Percentiles rank a stretch among this genome's conserved stretches.
phyloP scores from a whole-genome alignment of 2,797 vertebrate genomes.

The Acropternis orthonyx region DNA sequence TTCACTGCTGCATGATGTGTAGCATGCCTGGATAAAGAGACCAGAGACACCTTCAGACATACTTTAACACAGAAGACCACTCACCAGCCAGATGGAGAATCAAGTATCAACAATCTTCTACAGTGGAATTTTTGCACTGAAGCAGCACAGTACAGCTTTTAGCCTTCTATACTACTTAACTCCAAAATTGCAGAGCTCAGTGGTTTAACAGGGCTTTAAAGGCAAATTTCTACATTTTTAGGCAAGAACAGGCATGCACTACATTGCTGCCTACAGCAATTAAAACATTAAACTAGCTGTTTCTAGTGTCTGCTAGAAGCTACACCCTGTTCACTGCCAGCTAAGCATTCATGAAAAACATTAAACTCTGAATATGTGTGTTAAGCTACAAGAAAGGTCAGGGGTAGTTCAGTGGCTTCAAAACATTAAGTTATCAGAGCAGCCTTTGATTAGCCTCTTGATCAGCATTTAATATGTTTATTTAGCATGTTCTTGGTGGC shows the following conservation, averaged over 20 bases:
- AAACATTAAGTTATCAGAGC: background rate
- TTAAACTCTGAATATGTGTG: rapidly evolving
- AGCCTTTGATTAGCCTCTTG: background rate
- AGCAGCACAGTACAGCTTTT: background rate
- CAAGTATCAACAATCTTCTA: background rate
- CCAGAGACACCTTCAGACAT: background rate
- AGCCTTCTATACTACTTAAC: background rate
- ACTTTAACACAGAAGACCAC: background rate
- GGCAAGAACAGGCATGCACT: background rate
- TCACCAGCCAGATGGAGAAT: background rate
- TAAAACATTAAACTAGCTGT: background rate
- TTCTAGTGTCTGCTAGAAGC: background rate
- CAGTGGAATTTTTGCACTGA: background rate
- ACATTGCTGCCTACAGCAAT: background rate
- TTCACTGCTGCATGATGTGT: background rate
- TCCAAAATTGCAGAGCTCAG: background rate
- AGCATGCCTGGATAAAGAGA: background rate
- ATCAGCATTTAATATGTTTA: background rate
- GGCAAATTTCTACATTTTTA: background rate
- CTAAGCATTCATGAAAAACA: background rate
- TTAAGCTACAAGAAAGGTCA: background rate
- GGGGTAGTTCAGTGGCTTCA: background rate
- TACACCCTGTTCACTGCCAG: background rate
- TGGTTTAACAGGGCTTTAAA: background rate
- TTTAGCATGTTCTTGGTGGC: background rate